A percentile compares a stretch with the other conserved stretches of the same genome.
Conservation (phyloP, 2,113 vertebrate species). For the Accipiter cooperii region DNA sequence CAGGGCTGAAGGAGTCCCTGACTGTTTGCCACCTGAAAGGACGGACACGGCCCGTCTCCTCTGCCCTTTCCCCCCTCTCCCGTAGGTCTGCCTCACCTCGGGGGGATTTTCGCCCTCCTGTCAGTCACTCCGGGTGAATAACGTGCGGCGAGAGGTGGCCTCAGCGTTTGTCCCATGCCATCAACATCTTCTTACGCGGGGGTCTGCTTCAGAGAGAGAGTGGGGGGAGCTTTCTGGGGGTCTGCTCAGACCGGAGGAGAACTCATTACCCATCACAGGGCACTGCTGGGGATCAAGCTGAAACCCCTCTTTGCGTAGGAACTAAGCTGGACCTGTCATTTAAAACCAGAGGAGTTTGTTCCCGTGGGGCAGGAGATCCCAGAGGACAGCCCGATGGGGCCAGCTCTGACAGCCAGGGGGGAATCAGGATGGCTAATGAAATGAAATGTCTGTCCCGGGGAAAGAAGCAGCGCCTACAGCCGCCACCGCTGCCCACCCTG, state of each 20-base stretch:
- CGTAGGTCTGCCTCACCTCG: not conserved
- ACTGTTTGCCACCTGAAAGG: constrained; percentile 61
- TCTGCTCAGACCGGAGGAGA: not conserved
- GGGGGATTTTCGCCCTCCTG: not conserved
- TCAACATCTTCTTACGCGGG: not conserved
- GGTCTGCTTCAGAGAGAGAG: not conserved
- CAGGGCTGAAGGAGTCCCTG: constrained; percentile 58
- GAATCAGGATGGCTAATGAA: not conserved
- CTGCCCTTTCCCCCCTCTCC: not conserved
- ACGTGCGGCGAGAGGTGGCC: not conserved
- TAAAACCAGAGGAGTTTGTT: not conserved
- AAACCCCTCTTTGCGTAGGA: accelerated
- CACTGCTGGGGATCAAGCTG: not conserved
- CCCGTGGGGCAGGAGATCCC: not conserved
- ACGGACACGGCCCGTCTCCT: not conserved
- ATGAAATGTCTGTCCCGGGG: accelerated
- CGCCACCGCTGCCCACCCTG: accelerated
- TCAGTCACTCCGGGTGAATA: not conserved
- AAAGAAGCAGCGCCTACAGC: not conserved
- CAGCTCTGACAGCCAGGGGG: not conserved
- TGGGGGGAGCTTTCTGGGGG: not conserved
- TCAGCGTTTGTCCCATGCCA: not conserved
- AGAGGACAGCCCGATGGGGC: not conserved
- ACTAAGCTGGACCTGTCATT: not conserved
- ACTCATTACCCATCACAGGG: not conserved